Evolutionary conservation across 2,888 invertebrate genomes (phyloP).

Genomic region (Epicampocera succincta): DNA sequence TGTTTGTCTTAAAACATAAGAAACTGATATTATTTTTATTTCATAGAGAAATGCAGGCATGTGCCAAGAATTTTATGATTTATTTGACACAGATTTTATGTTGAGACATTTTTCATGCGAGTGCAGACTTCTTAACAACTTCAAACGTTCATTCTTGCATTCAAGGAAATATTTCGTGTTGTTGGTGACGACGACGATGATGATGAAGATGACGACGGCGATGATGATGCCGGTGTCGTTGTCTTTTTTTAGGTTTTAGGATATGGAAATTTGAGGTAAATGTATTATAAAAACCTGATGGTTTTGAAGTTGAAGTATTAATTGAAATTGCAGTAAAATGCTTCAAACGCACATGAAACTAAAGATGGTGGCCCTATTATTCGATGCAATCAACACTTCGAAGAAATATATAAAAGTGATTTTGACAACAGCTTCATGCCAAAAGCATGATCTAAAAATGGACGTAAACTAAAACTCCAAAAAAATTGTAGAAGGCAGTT

Average conservation of each 20-base stretch:
- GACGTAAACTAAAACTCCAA: too few relatives aligned
- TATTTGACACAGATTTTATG: conserved; percentile 77
- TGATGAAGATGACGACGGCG: background rate
- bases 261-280: conserved; percentile 66
- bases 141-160: conserved; percentile 21
- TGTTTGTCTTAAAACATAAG: background rate
- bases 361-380: background rate
- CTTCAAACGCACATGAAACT: conserved; percentile 21
- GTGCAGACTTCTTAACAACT: conserved; percentile 10
- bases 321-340: conserved; percentile 56
- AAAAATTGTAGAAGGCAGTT: too few relatives aligned
- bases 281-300: conserved; percentile 28
- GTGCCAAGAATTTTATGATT: conserved; percentile 76
- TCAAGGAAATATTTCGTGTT: background rate
- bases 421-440: too few relatives aligned
- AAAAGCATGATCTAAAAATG: too few relatives aligned
- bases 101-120: conserved; percentile 20
- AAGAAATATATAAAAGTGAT: too few relatives aligned
- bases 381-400: background rate
- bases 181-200: background rate
- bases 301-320: conserved; percentile 41
- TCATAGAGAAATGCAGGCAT: conserved; percentile 68
- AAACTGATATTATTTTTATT: conserved; percentile 26
- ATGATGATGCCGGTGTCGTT: conserved; percentile 8
- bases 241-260: conserved; percentile 21